These are phyloP conservation scores for Heliconius ethilla DNA, from an alignment of 2,888 invertebrate species.

Conservation along the genomic window DNA sequence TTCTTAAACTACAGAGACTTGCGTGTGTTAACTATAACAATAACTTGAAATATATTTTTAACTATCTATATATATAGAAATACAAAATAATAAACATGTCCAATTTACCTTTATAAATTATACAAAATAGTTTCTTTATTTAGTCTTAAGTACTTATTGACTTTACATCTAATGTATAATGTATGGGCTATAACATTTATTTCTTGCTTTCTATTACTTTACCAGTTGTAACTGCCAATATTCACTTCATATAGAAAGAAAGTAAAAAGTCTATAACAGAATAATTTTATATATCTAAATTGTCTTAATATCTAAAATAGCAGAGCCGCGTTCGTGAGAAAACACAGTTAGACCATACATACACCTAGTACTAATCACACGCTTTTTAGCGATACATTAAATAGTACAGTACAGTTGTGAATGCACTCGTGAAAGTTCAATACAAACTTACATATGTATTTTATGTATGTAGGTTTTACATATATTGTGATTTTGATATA, in stretches of 20 bases:
- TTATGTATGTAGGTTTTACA: conserved; percentile 35
- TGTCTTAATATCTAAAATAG: conserved; percentile 14
- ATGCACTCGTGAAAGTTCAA: conserved; percentile 38
- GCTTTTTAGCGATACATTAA: conserved; percentile 39
- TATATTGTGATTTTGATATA: conserved; percentile 44
- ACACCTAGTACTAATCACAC: conserved; percentile 37
- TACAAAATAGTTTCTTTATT: background rate
- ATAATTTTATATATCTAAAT: conserved; percentile 5
- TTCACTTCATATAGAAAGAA: conserved; percentile 12
- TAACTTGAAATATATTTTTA: too few species aligned
- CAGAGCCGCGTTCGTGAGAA: conserved; percentile 36
- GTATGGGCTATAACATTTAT: background rate
- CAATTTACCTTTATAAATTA: background rate
- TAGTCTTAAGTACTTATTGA: background rate
- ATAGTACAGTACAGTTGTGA: conserved; percentile 31
- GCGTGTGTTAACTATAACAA: too few species aligned
- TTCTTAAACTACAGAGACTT: conserved; percentile 21
- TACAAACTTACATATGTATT: background rate
- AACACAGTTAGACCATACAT: conserved; percentile 26
- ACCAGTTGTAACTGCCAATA: background rate
- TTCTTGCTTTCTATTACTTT: background rate
- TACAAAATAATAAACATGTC: background rate
- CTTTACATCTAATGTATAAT: background rate
- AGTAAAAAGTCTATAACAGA: background rate
- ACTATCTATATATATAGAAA: background rate